Conservation (phyloP, 2,113 vertebrate genomes). For the Percopsis transmontana region DNA sequence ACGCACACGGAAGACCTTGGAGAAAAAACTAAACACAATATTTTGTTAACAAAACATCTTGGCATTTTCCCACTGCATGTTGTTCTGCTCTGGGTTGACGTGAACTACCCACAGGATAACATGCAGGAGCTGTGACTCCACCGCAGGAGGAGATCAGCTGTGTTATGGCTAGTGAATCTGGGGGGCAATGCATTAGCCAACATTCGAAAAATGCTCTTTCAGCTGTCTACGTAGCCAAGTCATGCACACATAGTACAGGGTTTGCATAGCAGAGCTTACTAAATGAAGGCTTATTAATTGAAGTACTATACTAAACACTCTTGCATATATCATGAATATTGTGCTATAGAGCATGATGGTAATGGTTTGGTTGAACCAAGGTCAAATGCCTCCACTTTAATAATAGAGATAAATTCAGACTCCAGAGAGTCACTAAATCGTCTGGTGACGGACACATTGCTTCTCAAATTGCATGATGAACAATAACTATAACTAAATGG, state of each 20-base stretch:
- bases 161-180: background rate
- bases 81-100: background rate
- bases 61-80: background rate
- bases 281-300: background rate
- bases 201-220: background rate
- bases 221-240: background rate
- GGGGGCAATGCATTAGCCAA: background rate
- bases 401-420: too few species aligned
- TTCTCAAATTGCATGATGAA: too few species aligned
- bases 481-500: too few species aligned
- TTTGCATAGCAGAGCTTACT: background rate
- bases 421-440: too few species aligned
- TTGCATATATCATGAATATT: background rate
- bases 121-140: background rate
- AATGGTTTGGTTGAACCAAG: constrained; percentile 20
- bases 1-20: too few species aligned
- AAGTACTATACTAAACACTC: background rate
- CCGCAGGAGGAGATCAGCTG: background rate
- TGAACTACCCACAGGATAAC: background rate
- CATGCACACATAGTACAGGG: background rate
- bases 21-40: too few species aligned
- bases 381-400: constrained; percentile 12
- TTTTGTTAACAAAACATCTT: background rate
- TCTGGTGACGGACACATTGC: too few species aligned
- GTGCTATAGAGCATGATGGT: background rate